Percentiles rank a stretch among this genome's conserved stretches.
phyloP scores from a whole-genome alignment of 1,140 invertebrate species.

The Drosophila arizonae region DNA sequence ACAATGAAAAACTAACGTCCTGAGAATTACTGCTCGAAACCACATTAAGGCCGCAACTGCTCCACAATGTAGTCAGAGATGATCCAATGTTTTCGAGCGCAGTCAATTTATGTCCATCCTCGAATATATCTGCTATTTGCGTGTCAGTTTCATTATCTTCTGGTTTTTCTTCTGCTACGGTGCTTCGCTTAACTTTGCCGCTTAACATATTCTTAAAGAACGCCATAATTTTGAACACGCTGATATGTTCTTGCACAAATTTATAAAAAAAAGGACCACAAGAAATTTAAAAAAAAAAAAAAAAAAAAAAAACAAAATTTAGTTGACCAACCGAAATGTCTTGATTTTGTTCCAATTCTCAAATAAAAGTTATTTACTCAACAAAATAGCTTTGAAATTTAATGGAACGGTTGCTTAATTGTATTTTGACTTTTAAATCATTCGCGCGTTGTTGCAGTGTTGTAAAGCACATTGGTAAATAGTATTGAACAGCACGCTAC shows the following conservation, averaged over 20 bases:
- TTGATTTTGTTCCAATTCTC: neutral
- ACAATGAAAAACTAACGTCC: neutral
- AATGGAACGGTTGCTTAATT: neutral
- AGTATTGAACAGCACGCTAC: slow-evolving; percentile 52
- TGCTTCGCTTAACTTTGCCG: neutral
- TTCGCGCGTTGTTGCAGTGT: slow-evolving; percentile 3
- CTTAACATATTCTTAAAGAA: slow-evolving; percentile 18
- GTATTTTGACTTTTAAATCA: neutral
- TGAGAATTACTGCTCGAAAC: neutral
- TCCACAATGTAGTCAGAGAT: slow-evolving; percentile 26
- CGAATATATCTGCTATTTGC: slow-evolving; percentile 15
- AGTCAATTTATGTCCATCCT: slow-evolving; percentile 25
- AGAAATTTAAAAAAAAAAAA: slow-evolving; percentile 6
- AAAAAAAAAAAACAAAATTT: neutral
- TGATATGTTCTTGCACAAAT: neutral
- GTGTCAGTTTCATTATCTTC: slow-evolving; percentile 4
- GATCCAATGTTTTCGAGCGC: slow-evolving; percentile 34
- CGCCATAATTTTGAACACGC: slow-evolving; percentile 10
- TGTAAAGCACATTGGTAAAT: slow-evolving; percentile 4
- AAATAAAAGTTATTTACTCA: neutral
- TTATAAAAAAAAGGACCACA: neutral
- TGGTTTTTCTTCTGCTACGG: neutral
- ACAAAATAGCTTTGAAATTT: neutral
- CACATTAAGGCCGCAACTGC: slow-evolving; percentile 14
- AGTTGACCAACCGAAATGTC: neutral